A percentile compares a stretch with the other conserved stretches of the same genome.
Conservation (phyloP, 1,140 invertebrate species). For the Drosophila seguyi region DNA sequence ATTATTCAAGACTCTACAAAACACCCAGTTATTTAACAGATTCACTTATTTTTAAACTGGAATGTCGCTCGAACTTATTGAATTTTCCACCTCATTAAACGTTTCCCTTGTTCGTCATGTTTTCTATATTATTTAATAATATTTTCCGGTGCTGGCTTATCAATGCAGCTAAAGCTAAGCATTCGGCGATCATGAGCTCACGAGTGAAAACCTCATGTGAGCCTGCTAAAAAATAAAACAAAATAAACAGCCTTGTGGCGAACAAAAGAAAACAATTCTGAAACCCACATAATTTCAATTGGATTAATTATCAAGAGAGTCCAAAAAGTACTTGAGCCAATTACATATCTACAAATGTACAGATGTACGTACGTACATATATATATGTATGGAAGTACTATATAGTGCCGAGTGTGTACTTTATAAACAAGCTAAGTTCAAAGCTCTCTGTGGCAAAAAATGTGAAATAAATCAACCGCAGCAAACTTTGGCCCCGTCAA, state of each 20-base stretch:
- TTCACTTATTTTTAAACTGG: not conserved
- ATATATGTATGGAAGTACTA: not conserved
- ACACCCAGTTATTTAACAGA: not conserved
- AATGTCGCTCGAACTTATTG: too few relatives aligned
- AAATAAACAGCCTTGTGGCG: conserved; percentile 22
- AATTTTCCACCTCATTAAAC: not conserved
- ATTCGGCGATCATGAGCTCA: conserved; percentile 40
- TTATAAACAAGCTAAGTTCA: conserved; percentile 56
- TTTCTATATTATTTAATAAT: conserved; percentile 16
- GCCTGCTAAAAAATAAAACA: not conserved
- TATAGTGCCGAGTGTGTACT: conserved; percentile 18
- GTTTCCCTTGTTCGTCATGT: not conserved
- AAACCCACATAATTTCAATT: conserved; percentile 43
- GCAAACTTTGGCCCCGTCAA: conserved; percentile 49
- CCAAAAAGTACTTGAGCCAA: conserved; percentile 27
- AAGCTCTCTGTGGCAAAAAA: conserved; percentile 46
- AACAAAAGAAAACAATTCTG: conserved; percentile 31
- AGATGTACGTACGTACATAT: not conserved
- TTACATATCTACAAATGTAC: conserved; percentile 20
- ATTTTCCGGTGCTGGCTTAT: conserved; percentile 22
- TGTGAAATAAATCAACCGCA: conserved; percentile 49
- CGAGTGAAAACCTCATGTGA: conserved; percentile 32
- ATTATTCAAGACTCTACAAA: not conserved
- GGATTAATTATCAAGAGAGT: conserved; percentile 42
- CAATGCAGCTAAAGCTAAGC: conserved; percentile 25